Evolutionary conservation across 2,888 invertebrate genomes (phyloP).

Genomic region (Axea sp.): DNA sequence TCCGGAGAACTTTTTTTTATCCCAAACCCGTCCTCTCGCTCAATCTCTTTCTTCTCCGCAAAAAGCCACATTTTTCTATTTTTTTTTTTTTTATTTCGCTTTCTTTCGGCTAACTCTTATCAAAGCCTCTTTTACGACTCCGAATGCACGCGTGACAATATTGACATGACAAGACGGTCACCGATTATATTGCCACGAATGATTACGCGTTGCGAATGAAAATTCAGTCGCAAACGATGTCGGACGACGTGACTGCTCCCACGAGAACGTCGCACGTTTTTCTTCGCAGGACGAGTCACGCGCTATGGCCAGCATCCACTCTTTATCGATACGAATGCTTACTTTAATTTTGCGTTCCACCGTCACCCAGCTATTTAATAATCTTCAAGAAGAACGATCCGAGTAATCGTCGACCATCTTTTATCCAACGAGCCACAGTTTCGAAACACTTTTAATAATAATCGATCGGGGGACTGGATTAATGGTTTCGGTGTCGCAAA

Average conservation of each 20-base stretch:
- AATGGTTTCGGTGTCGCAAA: slow-evolving; percentile 23
- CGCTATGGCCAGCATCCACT: slow-evolving; percentile 37
- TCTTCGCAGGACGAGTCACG: slow-evolving; percentile 42
- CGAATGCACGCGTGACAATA: slow-evolving; percentile 30
- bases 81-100: slow-evolving; percentile 19
- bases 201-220: slow-evolving; percentile 60
- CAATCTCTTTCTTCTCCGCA: slow-evolving; percentile 26
- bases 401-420: background rate
- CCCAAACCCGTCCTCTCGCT: slow-evolving; percentile 19
- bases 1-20: no score
- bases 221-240: slow-evolving; percentile 46
- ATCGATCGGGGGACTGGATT: slow-evolving; percentile 9
- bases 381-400: background rate
- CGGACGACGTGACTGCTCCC: slow-evolving; percentile 58
- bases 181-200: slow-evolving; percentile 60
- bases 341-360: no score
- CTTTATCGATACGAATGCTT: no score
- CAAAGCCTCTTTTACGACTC: slow-evolving; percentile 22
- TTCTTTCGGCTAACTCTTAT: slow-evolving; percentile 13
- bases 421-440: background rate
- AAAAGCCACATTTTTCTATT: slow-evolving; percentile 9
- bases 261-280: slow-evolving; percentile 44
- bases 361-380: no score
- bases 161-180: slow-evolving; percentile 60
- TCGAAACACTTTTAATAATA: slow-evolving; percentile 15